Evolutionary conservation across 2,888 invertebrate genomes (phyloP), one percentile per base, ranked within the genome.

Genomic region (Ametastegia equiseti): DNA sequence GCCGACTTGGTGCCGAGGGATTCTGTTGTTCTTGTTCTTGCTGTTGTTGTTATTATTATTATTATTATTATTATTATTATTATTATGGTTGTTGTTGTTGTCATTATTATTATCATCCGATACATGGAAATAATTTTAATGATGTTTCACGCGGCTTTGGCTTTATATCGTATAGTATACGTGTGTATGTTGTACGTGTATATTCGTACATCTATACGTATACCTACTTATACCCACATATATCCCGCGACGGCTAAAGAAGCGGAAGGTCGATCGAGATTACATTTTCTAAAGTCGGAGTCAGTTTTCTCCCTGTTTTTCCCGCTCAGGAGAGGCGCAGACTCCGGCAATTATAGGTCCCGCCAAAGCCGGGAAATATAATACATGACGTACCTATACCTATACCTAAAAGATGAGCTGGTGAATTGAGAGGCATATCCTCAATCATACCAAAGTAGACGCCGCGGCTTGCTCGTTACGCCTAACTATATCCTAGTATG

Each of bases 381-480:
- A 42, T 42, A 3, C 11, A 42, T 1, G 6, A 42, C 3, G n/a
- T n/a, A 19, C 54, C 7, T 6, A 54, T 0, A 15, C n/a, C 2
- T 2, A 63, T 15, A 6, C 5, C 15, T 9, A 63, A 13, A 15
- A 23, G 30, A 30, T 63, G 2, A 19, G 11, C 19, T 27, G 39
- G 13, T 39, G n/a, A 67, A 67, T 67, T 39, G n/a, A 30, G 30
- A 60, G 19, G 5, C 63, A n/a, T 23, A 45, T 71, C 71, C 47
- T 71, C 30, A 47, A 71, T 71, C 71, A 71, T 71, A 47, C 71
- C 71, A 47, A 47, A 71, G 47, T 71, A 45, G 27, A 39, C 19
- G 39, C 67, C n/a, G 39, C 19, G 1, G 60, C 60, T 15, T 15
- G 30, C 13, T 15, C 15, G 30, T 67, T 6, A 54, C 1, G n/a